phyloP scores from a whole-genome alignment of 2,113 vertebrate species.

The Ranitomeya imitator region DNA sequence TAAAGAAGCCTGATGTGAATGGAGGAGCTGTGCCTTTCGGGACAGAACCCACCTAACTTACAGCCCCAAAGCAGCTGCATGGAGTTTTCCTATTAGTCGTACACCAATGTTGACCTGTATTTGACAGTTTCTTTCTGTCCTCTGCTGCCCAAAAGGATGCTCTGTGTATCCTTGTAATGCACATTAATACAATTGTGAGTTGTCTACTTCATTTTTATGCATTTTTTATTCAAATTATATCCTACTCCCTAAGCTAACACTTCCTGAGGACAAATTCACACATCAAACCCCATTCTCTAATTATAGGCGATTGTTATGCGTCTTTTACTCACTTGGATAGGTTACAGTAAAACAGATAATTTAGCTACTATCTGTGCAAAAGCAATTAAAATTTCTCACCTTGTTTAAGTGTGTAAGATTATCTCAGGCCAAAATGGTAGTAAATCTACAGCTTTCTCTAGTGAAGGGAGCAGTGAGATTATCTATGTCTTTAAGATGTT shows the following conservation, averaged over 20 bases:
- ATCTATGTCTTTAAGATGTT: background rate
- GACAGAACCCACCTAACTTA: no score
- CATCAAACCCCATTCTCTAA: constrained; percentile 20
- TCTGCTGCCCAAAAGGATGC: background rate
- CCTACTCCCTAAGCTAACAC: background rate
- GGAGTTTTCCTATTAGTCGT: no score
- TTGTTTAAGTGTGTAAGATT: constrained; percentile 47
- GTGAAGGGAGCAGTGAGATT: background rate
- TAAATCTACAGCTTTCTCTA: constrained; percentile 28
- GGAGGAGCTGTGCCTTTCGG: no score
- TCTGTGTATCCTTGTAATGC: background rate
- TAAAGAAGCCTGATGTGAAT: no score
- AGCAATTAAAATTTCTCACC: constrained; percentile 58
- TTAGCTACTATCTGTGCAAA: constrained; percentile 38
- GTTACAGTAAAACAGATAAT: constrained; percentile 44
- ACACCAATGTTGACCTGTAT: background rate
- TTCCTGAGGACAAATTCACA: constrained; percentile 43
- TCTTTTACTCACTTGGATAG: constrained; percentile 14
- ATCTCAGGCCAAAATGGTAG: constrained; percentile 21
- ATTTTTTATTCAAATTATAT: constrained; percentile 14
- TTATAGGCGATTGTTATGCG: constrained; percentile 26
- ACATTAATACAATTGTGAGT: background rate
- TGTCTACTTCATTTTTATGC: background rate
- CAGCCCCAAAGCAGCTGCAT: no score
- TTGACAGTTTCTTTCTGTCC: background rate